Conservation (phyloP, 2,888 invertebrate genomes). For the Eilema caniola region DNA sequence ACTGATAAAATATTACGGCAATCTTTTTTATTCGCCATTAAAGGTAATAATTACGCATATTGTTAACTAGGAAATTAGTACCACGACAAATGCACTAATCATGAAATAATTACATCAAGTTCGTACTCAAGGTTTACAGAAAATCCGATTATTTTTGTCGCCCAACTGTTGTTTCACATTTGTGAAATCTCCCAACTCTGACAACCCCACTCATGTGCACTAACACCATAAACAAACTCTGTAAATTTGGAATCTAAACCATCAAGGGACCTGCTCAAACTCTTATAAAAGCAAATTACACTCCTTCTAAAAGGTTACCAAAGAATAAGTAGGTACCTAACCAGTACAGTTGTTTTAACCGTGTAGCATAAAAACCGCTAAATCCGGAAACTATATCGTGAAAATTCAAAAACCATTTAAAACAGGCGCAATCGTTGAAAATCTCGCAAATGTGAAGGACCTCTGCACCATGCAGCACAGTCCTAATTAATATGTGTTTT, state of each 20-base stretch:
- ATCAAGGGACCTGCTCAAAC: too few species aligned
- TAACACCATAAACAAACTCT: too few species aligned
- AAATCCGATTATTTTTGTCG: not conserved
- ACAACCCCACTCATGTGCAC: too few species aligned
- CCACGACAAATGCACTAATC: not conserved
- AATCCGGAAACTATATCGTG: not conserved
- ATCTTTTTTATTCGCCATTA: not conserved
- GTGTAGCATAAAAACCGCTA: not conserved
- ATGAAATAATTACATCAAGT: not conserved
- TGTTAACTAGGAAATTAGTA: not conserved
- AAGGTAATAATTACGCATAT: not conserved
- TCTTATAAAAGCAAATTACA: not conserved
- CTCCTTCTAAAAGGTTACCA: not conserved
- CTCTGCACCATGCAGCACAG: slow-evolving; percentile 40
- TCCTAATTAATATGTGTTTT: slow-evolving; percentile 66
- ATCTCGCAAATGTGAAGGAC: slow-evolving; percentile 42
- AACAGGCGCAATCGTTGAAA: slow-evolving; percentile 29
- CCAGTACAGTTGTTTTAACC: not conserved
- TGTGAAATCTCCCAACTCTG: too few species aligned
- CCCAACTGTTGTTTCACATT: too few species aligned
- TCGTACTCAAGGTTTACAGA: not conserved
- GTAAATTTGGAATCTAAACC: too few species aligned
- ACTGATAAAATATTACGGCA: not conserved
- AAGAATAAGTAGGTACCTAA: not conserved
- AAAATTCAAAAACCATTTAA: slow-evolving; percentile 42